phyloP scores from a whole-genome alignment of 1,140 invertebrate genomes.

The Pseudomyrmex concolor region DNA sequence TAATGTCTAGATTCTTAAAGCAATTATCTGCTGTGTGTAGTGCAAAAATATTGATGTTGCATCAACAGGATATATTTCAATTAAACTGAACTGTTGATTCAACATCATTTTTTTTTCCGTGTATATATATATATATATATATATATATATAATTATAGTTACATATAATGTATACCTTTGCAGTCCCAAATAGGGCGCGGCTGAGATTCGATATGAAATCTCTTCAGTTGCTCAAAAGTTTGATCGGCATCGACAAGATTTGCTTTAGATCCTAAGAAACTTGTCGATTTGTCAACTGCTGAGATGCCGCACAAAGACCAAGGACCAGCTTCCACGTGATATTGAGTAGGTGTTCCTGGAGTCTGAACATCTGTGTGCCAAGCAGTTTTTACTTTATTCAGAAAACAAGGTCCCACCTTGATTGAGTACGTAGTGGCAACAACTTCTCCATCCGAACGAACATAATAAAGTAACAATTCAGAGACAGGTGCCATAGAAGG shows the following conservation, averaged over 20 bases:
- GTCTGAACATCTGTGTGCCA: slow-evolving; percentile 83
- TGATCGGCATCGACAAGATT: slow-evolving; percentile 77
- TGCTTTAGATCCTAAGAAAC: slow-evolving; percentile 81
- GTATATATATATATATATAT: too few species aligned
- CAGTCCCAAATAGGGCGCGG: slow-evolving; percentile 75
- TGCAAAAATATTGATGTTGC: too few species aligned
- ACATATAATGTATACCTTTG: slow-evolving; percentile 71
- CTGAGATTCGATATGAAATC: slow-evolving; percentile 78
- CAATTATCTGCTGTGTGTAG: too few species aligned
- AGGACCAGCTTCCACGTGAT: slow-evolving; percentile 85
- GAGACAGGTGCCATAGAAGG: slow-evolving; percentile 91
- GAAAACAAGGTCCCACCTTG: slow-evolving; percentile 86
- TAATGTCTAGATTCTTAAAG: too few species aligned
- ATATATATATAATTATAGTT: too few species aligned
- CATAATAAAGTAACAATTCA: slow-evolving; percentile 91
- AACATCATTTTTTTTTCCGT: too few species aligned
- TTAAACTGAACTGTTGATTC: too few species aligned
- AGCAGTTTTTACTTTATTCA: slow-evolving; percentile 85
- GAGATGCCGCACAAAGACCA: slow-evolving; percentile 87
- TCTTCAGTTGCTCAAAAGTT: slow-evolving; percentile 78
- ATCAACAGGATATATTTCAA: too few species aligned
- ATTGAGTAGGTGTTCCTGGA: slow-evolving; percentile 85
- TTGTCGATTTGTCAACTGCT: slow-evolving; percentile 87
- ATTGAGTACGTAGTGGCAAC: slow-evolving; percentile 86
- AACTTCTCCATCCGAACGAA: slow-evolving; percentile 90